Base-by-base conservation (phyloP, 92 coral and sea anemone species). In the Umimayanthus chanpuru region DNA sequence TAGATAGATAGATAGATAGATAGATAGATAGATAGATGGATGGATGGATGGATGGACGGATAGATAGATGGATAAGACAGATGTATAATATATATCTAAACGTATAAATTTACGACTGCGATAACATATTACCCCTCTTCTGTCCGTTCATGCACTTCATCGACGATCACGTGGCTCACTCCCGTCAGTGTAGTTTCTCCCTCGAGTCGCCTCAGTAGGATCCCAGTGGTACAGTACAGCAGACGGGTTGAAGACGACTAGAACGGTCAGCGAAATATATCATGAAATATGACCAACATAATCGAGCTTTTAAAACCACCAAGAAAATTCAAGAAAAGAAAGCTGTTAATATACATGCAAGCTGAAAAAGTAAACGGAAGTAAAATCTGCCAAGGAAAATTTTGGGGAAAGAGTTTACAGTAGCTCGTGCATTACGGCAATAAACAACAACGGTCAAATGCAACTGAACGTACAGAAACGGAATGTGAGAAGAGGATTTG, bases 131-230 rank as follows among this genome's bases (percentile, higher is more conserved):
- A 95, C 98, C 98, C 89, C 66, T 95, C 98, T 79, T 95, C 96
- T 25, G 98, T 95, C 84, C 98, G 87, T 80, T 95, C 98, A 71
- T 95, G 98, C 49, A 95, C 96, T 86, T 95, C 98, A 86, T 93
- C 98, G 20, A 95, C 98, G 74, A 95, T 92, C 55, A 95, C 92
- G 87, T 95, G 98, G 74, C 98, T 95, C 86, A 95, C 93, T 76
- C 94, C 92, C 30, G 94, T 92, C 41, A 95, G 76, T 21, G 82
- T 91, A 23, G 96, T 92, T 74, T 95, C 98, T 30, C 93, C 92
- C 71, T 95, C 96, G 53, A 95, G 89, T 30, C 90, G 90, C 1
- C 98, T 91, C 80, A 95, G 64, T 73, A 95, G 84, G 50, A 95
- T 95, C 18, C 98, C 98, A 61, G 98, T 95, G 8, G 98, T 95